Conservation (phyloP, 2,113 vertebrate species). For the Pampusana beccarii region DNA sequence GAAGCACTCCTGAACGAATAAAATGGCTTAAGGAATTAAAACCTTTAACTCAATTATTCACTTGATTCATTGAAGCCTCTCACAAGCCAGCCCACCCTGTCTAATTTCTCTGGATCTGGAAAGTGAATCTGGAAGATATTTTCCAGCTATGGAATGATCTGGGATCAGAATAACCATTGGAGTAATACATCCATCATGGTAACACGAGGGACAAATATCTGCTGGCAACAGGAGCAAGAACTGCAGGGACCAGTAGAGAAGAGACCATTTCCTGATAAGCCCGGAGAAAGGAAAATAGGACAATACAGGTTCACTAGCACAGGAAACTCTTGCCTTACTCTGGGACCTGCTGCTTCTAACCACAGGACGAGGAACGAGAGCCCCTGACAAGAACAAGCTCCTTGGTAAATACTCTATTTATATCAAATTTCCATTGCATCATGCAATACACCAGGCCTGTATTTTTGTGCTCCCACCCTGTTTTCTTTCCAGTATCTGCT, state of each 20-base stretch:
- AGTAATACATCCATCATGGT: background rate
- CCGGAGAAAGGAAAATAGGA: background rate
- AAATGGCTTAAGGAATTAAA: background rate
- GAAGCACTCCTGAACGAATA: background rate
- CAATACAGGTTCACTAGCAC: background rate
- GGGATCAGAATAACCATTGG: background rate
- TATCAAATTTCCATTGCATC: background rate
- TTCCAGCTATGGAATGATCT: background rate
- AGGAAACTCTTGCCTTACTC: slow-evolving; percentile 16
- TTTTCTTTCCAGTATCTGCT: background rate
- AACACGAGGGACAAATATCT: background rate
- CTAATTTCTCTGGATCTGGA: background rate
- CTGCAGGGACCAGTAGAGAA: background rate
- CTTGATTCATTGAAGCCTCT: background rate
- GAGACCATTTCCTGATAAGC: background rate
- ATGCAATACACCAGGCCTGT: background rate
- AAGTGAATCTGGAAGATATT: background rate
- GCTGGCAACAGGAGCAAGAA: background rate
- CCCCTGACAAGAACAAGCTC: background rate
- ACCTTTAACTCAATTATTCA: background rate
- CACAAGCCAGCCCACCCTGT: background rate
- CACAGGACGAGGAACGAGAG: accelerated
- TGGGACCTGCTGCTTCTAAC: background rate
- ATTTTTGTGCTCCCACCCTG: background rate
- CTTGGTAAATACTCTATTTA: background rate